Conservation (phyloP, 2,888 invertebrate species). For the Rotaria sp. region DNA sequence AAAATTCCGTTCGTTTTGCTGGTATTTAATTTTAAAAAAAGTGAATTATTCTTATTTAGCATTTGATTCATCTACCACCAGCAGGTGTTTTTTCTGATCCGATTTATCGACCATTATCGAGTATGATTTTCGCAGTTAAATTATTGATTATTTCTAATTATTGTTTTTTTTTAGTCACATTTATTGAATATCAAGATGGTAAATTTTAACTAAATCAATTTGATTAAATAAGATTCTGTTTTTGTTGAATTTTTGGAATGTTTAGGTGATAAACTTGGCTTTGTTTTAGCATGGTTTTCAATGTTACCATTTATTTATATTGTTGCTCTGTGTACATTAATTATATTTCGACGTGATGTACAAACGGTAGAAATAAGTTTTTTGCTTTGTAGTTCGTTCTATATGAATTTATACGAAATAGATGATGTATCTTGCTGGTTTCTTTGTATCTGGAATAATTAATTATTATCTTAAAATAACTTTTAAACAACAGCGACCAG, state of each 20-base stretch:
- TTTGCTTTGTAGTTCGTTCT: background rate
- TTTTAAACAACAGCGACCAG: constrained; percentile 72
- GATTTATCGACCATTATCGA: constrained; percentile 7
- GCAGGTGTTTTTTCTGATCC: background rate
- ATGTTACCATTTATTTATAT: constrained; percentile 74
- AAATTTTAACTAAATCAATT: background rate
- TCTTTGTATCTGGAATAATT: constrained; percentile 68
- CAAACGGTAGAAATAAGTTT: constrained; percentile 68
- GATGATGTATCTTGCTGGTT: constrained; percentile 76
- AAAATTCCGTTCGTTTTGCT: background rate
- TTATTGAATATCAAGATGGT: background rate
- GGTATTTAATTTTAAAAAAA: background rate
- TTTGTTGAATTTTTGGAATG: background rate
- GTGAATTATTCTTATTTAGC: background rate
- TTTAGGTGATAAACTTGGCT: constrained; percentile 73
- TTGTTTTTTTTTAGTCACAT: background rate
- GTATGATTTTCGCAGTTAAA: background rate
- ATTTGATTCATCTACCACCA: background rate
- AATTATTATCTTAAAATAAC: constrained; percentile 74
- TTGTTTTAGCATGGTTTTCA: constrained; percentile 72
- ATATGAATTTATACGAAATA: constrained; percentile 54
- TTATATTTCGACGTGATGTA: constrained; percentile 78
- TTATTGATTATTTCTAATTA: no score
- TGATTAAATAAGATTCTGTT: background rate
- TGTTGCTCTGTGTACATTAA: constrained; percentile 73